A percentile compares a stretch with the other conserved stretches of the same genome.
phyloP scores from a whole-genome alignment of 2,888 invertebrate genomes.

The Amphimallon solstitiale region DNA sequence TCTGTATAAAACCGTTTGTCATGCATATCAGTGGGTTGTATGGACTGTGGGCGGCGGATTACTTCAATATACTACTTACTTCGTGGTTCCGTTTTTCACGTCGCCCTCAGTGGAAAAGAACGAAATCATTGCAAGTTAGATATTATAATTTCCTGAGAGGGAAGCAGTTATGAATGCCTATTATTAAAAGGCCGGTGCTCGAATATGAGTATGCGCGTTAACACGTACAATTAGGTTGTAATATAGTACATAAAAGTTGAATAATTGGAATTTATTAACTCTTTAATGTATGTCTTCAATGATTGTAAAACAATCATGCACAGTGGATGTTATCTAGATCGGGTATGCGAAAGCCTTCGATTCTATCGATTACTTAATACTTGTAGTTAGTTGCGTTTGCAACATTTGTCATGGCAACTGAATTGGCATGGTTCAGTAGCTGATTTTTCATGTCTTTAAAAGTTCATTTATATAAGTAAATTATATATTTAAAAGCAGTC shows the following conservation, averaged over 20 bases:
- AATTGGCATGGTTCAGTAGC: too few relatives aligned
- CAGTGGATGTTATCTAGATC: too few relatives aligned
- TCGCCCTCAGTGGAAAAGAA: background rate
- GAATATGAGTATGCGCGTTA: background rate
- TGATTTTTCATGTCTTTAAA: too few relatives aligned
- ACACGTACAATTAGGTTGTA: background rate
- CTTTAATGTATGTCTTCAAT: too few relatives aligned
- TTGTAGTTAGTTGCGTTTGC: too few relatives aligned
- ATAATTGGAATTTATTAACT: too few relatives aligned
- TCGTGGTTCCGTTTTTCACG: background rate
- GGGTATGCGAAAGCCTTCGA: too few relatives aligned
- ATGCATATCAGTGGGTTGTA: conserved; percentile 45
- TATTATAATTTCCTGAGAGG: background rate
- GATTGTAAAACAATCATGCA: too few relatives aligned
- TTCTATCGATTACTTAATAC: too few relatives aligned
- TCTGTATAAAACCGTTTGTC: conserved; percentile 52
- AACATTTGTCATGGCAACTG: too few relatives aligned
- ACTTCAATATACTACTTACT: conserved; percentile 2
- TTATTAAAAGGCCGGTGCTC: background rate
- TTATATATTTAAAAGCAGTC: too few relatives aligned
- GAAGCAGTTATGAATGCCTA: background rate
- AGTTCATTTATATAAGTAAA: too few relatives aligned
- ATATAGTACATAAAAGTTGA: background rate
- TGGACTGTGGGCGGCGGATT: conserved; percentile 44
- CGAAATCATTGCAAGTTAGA: background rate